Evolutionary conservation across 1,140 invertebrate species (phyloP), one percentile per base, ranked within the genome.

Genomic region (Dufourea novaeangliae): DNA sequence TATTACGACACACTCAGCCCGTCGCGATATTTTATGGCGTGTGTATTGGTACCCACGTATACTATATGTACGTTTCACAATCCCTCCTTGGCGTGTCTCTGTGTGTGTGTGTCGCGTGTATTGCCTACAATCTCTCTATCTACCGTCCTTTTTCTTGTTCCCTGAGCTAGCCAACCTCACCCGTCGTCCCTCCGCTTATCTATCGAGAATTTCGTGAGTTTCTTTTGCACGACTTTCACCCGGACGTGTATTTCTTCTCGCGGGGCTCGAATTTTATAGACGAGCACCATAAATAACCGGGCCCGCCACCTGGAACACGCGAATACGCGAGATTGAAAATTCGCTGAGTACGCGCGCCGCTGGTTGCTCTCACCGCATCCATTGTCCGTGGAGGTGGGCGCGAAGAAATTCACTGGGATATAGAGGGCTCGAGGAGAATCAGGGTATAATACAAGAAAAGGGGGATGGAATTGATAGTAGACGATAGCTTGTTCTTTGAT

Each of bases 1-100:
- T 46, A 79, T 83, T 79, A 76, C 76, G 76, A 70, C 80, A 79
- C 27, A 72, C 50, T 79, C 74, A 37, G 61, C 57, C 37, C 72
- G 37, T 7, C 56, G 71, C 57, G 77, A 84, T 71, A 76, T 63
- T 84, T 84, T 87, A 86, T 22, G 61, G 41, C 39, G 41, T 71
- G 59, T 39, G 61, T 29, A 72, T 52, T 37, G 44, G 32, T 56
- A 32, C n/a, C n/a, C 39, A 72, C 10, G 61, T 32, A n/a, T 2
- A 14, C 14, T n/a, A n/a, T n/a, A n/a, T n/a, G 46, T 17, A 69
- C 52, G 61, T 82, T 82, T 82, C 72, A 62, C 72, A 71, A 72
- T 72, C 46, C 12, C 27, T 1, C 10, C 44, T 6, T 20, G n/a
- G n/a, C n/a, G n/a, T n/a, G n/a, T n/a, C n/a, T n/a, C n/a, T n/a